Conservation (phyloP, 1,140 invertebrate genomes). For the Drosophila ananassae region DNA sequence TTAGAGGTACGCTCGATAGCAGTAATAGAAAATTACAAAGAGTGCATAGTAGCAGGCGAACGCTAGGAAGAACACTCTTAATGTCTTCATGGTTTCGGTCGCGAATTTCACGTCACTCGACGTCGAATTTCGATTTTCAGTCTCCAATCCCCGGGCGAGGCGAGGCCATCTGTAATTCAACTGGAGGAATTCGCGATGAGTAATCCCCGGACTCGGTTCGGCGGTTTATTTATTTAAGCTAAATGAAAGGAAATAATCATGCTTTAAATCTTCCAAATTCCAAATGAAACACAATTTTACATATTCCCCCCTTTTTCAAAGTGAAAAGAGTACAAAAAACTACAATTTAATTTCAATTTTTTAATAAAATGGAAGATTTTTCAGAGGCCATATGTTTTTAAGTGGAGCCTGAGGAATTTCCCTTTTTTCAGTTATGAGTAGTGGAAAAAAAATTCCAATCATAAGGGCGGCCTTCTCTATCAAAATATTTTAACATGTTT, state of each 20-base stretch:
- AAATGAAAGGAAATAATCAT: slow-evolving; percentile 19
- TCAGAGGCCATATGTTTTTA: slow-evolving; percentile 1
- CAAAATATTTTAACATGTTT: background rate
- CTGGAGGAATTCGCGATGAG: slow-evolving; percentile 39
- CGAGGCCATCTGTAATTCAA: slow-evolving; percentile 60
- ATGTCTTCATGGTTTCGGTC: slow-evolving; percentile 53
- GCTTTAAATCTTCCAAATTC: background rate
- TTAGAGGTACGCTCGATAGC: slow-evolving; percentile 65
- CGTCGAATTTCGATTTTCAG: slow-evolving; percentile 23
- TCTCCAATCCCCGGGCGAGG: slow-evolving; percentile 11
- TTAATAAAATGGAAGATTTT: background rate
- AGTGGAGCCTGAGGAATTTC: background rate
- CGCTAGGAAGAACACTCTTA: slow-evolving; percentile 59
- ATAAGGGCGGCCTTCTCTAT: background rate
- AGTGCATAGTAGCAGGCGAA: slow-evolving; percentile 73
- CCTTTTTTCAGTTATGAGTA: no score
- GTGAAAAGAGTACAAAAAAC: background rate
- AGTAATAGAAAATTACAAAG: slow-evolving; percentile 73
- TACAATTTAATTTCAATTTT: background rate
- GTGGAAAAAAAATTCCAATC: background rate
- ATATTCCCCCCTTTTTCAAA: no score
- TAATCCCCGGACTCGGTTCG: slow-evolving; percentile 20
- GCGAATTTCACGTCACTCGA: slow-evolving; percentile 27
- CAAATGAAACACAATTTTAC: background rate
- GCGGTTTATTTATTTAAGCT: slow-evolving; percentile 22